phyloP scores from a whole-genome alignment of 2,888 invertebrate species.

The Cyclophora albipunctata region DNA sequence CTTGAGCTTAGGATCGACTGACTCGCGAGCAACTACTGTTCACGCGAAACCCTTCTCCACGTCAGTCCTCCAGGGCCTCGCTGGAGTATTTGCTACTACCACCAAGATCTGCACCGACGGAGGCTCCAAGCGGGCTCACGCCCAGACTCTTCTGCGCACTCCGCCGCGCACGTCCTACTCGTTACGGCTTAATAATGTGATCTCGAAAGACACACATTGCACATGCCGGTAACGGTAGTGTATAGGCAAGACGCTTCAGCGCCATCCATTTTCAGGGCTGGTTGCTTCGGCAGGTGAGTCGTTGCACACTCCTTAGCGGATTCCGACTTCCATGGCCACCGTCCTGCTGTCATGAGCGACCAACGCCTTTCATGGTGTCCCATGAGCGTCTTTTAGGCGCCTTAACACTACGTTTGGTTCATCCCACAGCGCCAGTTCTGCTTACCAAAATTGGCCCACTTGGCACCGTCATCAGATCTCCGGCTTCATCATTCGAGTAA shows the following conservation, averaged over 20 bases:
- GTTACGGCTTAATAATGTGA: constrained; percentile 67
- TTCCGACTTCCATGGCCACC: no score
- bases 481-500: constrained; percentile 73
- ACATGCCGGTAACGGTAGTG: not conserved
- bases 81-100: constrained; percentile 83
- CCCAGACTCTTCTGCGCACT: constrained; percentile 77
- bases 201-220: constrained; percentile 35
- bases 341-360: no score
- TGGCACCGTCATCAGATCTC: constrained; percentile 73
- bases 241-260: no score
- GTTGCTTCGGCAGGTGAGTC: no score
- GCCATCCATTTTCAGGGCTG: no score
- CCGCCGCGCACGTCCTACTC: constrained; percentile 72
- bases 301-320: no score
- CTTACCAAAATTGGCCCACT: constrained; percentile 85
- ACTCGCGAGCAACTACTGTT: constrained; percentile 49
- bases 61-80: constrained; percentile 76
- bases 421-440: constrained; percentile 88
- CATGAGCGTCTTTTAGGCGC: constrained; percentile 76
- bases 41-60: constrained; percentile 70
- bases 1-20: no score
- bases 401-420: constrained; percentile 83
- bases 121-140: constrained; percentile 65
- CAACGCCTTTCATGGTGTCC: not conserved
- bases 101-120: constrained; percentile 79